Evolutionary conservation across 2,888 invertebrate genomes (phyloP).

Genomic region (Drepana falcataria): DNA sequence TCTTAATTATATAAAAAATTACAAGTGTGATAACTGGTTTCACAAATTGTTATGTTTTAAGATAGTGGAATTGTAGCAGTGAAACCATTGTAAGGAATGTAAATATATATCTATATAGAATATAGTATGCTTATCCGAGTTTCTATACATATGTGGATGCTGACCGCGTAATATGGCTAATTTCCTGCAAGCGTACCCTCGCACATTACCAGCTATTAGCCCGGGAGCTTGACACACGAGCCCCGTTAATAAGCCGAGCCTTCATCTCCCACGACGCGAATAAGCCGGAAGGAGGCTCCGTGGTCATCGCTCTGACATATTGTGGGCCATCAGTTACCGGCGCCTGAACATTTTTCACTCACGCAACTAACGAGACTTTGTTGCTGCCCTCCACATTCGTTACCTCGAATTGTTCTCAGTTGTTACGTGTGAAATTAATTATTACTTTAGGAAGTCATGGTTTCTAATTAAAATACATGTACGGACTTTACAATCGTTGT

Average conservation of each 20-base stretch:
- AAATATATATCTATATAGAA: conserved; percentile 4
- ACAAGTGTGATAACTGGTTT: too few species aligned
- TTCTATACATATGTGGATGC: too few species aligned
- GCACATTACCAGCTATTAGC: conserved; percentile 41
- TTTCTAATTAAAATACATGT: conserved; percentile 4
- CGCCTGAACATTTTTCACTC: conserved; percentile 38
- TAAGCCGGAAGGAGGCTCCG: conserved; percentile 3
- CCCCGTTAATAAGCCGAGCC: background rate
- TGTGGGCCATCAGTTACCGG: conserved; percentile 39
- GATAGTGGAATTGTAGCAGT: conserved; percentile 7
- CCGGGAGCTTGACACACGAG: conserved; percentile 33
- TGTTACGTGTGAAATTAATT: conserved; percentile 28
- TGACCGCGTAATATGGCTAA: conserved; percentile 28
- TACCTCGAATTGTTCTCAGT: conserved; percentile 33
- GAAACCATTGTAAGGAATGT: conserved; percentile 5
- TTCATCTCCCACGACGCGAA: background rate
- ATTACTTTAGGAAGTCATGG: conserved; percentile 6
- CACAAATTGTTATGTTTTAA: too few species aligned
- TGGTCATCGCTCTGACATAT: conserved; percentile 21
- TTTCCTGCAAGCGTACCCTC: conserved; percentile 34
- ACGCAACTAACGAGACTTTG: conserved; percentile 40
- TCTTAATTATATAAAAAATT: too few species aligned
- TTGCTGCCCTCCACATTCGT: conserved; percentile 36
- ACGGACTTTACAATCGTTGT: background rate
- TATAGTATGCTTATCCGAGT: too few species aligned